Evolutionary conservation across 1,140 invertebrate species (phyloP), one percentile per base, ranked within the genome.

Genomic region (Bombus polaris): DNA sequence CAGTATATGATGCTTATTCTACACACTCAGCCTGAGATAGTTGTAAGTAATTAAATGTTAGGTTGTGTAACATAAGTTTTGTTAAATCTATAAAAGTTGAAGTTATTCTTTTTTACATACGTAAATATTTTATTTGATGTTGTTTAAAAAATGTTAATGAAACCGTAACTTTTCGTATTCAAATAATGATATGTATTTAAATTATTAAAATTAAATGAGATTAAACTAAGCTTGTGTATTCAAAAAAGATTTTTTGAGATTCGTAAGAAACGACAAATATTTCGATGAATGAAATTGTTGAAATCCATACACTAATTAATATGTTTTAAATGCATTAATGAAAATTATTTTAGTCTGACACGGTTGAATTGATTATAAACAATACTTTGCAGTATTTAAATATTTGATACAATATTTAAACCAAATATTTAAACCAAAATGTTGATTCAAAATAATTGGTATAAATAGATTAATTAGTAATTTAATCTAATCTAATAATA

Each of bases 11-110:
- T 66, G 39, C 10, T 75, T 53, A 35, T 42, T n/a, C 12, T 35
- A 4, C 5, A 25, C 22, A 57, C 28, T 37, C 62, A 39, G 2
- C 70, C 28, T 25, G 62, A 83, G n/a, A 70, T 66, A 18, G 35
- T 47, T 57, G 74, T 83, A 44, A 83, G 81, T 83, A 83, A 18
- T 62, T 35, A 12, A 59, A 47, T n/a, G 6, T 10, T 66, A 35
- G n/a, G 35, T 68, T 80, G 35, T 37, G 12, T 28, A 15, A 9
- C 28, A 3, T 15, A 35, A 47, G 15, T 32, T 47, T 47, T 9
- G 0, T n/a, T 62, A 42, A 42, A 37, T 66, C 1, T 66, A 5
- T 22, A 37, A 53, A 53, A 53, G 18, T 25, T 70, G 35, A 28
- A 74, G 2, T 6, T 13, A 32, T 6, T 10, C 0, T 32, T 53